These are phyloP conservation scores for Ophioninae sp. DNA, from an alignment of 2,888 invertebrate species.

Conservation along the genomic window DNA sequence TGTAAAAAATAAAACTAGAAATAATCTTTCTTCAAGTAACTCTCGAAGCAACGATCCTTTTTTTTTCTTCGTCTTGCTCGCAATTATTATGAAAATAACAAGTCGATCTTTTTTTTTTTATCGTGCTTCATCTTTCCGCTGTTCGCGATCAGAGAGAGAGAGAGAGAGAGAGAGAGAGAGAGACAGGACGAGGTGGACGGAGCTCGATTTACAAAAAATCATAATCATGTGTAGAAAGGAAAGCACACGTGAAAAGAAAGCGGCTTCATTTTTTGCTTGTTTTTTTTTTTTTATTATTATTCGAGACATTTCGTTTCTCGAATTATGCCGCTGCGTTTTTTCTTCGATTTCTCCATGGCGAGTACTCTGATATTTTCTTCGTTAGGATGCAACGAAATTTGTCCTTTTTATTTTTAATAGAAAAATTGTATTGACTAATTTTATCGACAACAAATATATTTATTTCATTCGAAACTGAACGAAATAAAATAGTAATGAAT, in stretches of 20 bases:
- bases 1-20: neutral
- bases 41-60: neutral
- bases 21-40: neutral
- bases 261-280: neutral
- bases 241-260: neutral
- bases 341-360: neutral
- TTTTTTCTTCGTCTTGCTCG: conserved; percentile 4
- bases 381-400: no score
- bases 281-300: no score
- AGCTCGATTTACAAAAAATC: neutral
- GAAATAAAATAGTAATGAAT: no score
- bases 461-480: no score
- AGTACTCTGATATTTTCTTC: no score
- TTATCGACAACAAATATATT: no score
- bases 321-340: neutral
- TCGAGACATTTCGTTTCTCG: neutral
- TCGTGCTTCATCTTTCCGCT: neutral
- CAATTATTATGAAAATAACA: conserved; percentile 17
- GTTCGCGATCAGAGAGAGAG: neutral
- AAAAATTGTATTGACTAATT: no score
- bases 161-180: neutral
- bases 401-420: no score
- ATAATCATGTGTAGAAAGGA: neutral
- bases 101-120: conserved; percentile 5
- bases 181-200: neutral